Percentiles rank a stretch among this genome's conserved stretches.
Evolutionary conservation across 1,140 invertebrate genomes (phyloP).

Genomic region (Trissolcus basalis): DNA sequence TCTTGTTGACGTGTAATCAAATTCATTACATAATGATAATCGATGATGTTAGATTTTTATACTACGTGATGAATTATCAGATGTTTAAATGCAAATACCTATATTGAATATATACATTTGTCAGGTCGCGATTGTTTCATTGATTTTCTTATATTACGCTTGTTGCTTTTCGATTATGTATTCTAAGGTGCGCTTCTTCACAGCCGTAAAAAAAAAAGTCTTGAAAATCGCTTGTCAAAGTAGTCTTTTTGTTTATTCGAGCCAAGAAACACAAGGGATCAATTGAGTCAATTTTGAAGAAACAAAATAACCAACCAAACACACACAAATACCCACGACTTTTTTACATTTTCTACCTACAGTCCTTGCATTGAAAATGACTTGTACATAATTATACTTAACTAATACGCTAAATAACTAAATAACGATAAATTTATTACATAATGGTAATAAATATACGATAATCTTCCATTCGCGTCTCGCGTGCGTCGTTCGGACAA

Average conservation of each 20-base stretch:
- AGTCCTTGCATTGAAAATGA: conserved; percentile 51
- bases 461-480: conserved; percentile 46
- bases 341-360: conserved; percentile 62
- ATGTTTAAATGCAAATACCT: conserved; percentile 51
- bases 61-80: conserved; percentile 54
- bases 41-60: conserved; percentile 57
- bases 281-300: conserved; percentile 56
- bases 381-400: conserved; percentile 58
- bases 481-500: no score
- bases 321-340: conserved; percentile 53
- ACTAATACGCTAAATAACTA: conserved; percentile 33
- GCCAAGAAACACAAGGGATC: conserved; percentile 52
- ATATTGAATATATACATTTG: conserved; percentile 44
- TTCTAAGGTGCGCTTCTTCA: conserved; percentile 41
- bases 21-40: conserved; percentile 55
- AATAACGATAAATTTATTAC: conserved; percentile 20
- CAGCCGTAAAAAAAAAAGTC: conserved; percentile 17
- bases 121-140: conserved; percentile 45
- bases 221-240: conserved; percentile 22
- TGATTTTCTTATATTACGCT: conserved; percentile 41
- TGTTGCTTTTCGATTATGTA: conserved; percentile 42
- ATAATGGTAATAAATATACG: conserved; percentile 45
- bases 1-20: conserved; percentile 54
- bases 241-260: conserved; percentile 33
- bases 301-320: conserved; percentile 20